phyloP scores from a whole-genome alignment of 2,888 invertebrate genomes.

The Nephrotoma appendiculata region DNA sequence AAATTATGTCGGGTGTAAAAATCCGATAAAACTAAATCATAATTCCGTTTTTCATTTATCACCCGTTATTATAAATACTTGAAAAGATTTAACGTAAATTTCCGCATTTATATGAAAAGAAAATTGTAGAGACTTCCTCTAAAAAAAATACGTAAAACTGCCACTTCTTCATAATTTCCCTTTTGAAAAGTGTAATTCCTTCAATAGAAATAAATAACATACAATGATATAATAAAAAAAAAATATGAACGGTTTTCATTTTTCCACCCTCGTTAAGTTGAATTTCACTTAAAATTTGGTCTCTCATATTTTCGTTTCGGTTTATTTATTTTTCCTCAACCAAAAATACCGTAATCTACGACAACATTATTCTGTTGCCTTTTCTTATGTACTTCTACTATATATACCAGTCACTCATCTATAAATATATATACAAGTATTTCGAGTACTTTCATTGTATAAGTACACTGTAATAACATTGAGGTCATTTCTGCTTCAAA shows the following conservation, averaged over 20 bases:
- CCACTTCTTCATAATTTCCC: neutral
- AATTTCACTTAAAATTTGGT: neutral
- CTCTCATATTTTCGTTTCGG: neutral
- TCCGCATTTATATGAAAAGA: neutral
- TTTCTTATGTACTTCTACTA: neutral
- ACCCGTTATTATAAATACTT: neutral
- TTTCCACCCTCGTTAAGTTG: neutral
- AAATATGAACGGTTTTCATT: neutral
- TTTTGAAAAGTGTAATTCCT: neutral
- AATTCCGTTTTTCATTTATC: neutral
- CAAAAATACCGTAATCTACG: neutral
- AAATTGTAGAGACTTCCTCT: neutral
- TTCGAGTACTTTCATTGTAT: neutral
- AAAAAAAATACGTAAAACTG: neutral
- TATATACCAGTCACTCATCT: neutral
- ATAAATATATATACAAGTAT: neutral
- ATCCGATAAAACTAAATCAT: neutral
- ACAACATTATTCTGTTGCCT: neutral
- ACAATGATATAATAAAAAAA: neutral
- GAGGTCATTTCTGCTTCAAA: neutral
- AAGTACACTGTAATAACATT: neutral
- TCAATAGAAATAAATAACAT: neutral
- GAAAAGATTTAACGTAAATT: neutral
- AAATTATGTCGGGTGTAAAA: neutral
- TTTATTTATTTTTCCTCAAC: neutral